Evolutionary conservation across 2,888 invertebrate genomes (phyloP).

Genomic region (Toxonevra muliebris): DNA sequence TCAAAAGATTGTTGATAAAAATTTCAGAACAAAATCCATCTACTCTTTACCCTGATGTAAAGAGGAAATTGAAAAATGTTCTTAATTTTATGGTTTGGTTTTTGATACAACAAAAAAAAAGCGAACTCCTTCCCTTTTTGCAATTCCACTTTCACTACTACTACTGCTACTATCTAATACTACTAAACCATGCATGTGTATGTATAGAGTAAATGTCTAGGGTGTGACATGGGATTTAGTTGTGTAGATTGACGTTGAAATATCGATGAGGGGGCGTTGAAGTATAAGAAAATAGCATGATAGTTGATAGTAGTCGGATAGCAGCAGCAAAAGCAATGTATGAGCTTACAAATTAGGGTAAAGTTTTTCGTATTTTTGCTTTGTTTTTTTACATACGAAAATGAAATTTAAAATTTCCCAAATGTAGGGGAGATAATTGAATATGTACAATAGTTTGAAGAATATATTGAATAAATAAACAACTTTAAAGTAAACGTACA

Average conservation of each 20-base stretch:
- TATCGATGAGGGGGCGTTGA: conserved; percentile 19
- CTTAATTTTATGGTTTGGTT: conserved; percentile 44
- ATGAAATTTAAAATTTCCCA: too few relatives aligned
- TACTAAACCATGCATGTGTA: conserved; percentile 15
- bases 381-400: too few relatives aligned
- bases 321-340: too few relatives aligned
- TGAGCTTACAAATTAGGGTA: too few relatives aligned
- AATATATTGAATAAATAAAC: too few relatives aligned
- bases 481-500: too few relatives aligned
- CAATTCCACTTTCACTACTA: not conserved
- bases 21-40: not conserved
- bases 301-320: too few relatives aligned
- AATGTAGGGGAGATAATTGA: too few relatives aligned
- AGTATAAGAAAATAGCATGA: too few relatives aligned
- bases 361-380: too few relatives aligned
- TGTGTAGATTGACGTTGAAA: conserved; percentile 8
- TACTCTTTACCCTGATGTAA: not conserved
- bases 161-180: conserved; percentile 1
- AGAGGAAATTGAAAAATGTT: conserved; percentile 44
- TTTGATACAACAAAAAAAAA: conserved; percentile 21
- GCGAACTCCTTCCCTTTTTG: conserved; percentile 20
- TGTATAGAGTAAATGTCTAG: conserved; percentile 17
- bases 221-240: conserved; percentile 30
- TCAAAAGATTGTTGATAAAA: too few relatives aligned
- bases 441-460: too few relatives aligned